Evolutionary conservation across 2,113 vertebrate genomes (phyloP).

Genomic region (Charadrius vociferus): DNA sequence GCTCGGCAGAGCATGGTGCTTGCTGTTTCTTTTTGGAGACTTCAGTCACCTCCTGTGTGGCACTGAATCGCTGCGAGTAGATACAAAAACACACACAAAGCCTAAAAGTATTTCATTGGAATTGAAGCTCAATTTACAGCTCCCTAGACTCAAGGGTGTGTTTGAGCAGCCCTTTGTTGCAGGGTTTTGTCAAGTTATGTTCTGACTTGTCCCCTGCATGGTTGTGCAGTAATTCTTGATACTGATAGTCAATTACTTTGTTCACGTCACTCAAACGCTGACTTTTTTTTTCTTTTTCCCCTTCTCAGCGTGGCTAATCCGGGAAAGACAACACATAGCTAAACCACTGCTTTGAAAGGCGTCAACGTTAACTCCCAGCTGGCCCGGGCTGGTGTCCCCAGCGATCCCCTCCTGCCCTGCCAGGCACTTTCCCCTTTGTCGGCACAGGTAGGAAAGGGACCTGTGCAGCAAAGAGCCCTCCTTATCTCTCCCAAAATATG

Average conservation of each 20-base stretch:
- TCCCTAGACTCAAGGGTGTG: conserved; percentile 15
- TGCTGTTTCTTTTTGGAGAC: conserved; percentile 2
- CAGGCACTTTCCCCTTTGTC: background rate
- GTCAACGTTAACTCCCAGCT: background rate
- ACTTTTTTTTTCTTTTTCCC: background rate
- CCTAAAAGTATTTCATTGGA: background rate
- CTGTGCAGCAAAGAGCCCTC: background rate
- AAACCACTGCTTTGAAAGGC: background rate
- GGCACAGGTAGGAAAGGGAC: background rate
- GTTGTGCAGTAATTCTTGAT: conserved; percentile 37
- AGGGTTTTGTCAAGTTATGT: conserved; percentile 51
- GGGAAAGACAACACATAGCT: background rate
- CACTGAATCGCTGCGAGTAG: background rate
- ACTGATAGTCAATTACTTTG: conserved; percentile 48
- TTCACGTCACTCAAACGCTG: conserved; percentile 10
- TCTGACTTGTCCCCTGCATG: conserved; percentile 44
- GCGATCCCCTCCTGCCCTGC: background rate
- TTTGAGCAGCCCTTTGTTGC: conserved; percentile 37
- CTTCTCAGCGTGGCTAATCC: background rate
- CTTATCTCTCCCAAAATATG: background rate
- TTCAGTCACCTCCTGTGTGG: background rate
- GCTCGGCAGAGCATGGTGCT: background rate
- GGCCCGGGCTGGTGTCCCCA: fast-evolving
- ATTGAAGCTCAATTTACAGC: conserved; percentile 15
- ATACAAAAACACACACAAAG: background rate